A percentile compares a stretch with the other conserved stretches of the same genome.
Evolutionary conservation across 2,113 vertebrate genomes (phyloP).

Genomic region (Callipepla squamata): DNA sequence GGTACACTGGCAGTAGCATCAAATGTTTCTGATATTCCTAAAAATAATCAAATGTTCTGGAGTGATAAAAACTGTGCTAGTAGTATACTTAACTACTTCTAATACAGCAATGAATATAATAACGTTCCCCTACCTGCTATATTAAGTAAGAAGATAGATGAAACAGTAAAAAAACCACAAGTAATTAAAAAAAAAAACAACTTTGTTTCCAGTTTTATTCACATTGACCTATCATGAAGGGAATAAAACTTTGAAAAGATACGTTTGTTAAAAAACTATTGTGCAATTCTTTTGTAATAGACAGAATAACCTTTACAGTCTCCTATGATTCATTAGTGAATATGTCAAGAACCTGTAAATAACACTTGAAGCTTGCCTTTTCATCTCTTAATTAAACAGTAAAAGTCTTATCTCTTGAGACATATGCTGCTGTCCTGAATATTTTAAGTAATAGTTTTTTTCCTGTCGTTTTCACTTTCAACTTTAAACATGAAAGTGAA

Average conservation of each 20-base stretch:
- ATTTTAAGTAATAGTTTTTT: conserved; percentile 43
- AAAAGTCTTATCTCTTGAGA: conserved; percentile 45
- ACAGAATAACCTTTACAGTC: conserved; percentile 32
- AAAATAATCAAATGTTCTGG: not conserved
- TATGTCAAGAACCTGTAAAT: conserved; percentile 52
- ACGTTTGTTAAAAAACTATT: not conserved
- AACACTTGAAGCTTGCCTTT: not conserved
- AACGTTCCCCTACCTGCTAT: not conserved
- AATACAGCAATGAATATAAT: not conserved
- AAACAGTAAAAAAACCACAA: not conserved
- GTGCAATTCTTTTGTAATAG: conserved; percentile 29
- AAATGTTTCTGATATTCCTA: not conserved
- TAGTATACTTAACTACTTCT: not conserved
- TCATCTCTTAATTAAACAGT: conserved; percentile 39
- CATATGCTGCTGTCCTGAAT: conserved; percentile 25
- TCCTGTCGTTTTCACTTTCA: conserved; percentile 28
- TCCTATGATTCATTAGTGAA: conserved; percentile 47
- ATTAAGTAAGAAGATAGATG: not conserved
- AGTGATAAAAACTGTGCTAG: not conserved
- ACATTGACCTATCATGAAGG: not conserved
- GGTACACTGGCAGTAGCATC: not conserved
- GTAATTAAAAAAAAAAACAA: not conserved
- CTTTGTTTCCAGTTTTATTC: not conserved
- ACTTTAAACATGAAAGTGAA: conserved; percentile 16
- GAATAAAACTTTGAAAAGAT: not conserved